Evolutionary conservation across 92 coral and sea anemone genomes (phyloP), one percentile per base, ranked within the genome.

Genomic region (Pocillopora meandrina): DNA sequence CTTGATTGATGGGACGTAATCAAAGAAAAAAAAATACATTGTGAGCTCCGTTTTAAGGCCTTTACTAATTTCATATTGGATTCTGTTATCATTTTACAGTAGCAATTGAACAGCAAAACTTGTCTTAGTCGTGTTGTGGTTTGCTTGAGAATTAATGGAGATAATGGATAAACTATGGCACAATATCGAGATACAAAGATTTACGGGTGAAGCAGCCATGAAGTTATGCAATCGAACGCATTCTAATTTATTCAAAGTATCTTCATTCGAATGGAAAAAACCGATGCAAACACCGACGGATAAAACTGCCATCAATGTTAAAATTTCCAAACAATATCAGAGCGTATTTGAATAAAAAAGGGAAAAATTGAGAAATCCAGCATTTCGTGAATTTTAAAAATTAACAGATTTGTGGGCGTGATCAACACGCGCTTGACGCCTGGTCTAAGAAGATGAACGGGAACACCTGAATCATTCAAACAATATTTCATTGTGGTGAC

Each of bases 401-500:
- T 76, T 26, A 47, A 17, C 42, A 56, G 13, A 63, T 62, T 70
- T 42, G 82, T 20, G 61, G 72, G 82, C 61, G 82, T 78, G 72
- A 42, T 42, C 52, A 42, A 78, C 47, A 76, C 56, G 10, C 35
- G 18, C 72, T 64, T 64, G 82, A 78, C 82, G 42, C 58, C 72
- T 1, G 64, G 42, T 60, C 21, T 56, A 78, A 78, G 72, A 19
- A n/a, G 56, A 59, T 78, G 82, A 71, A 63, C 82, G 64, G 49
- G 67, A 42, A 42, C 33, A 19, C 0, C 31, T 26, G 31, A 58
- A 31, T 59, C 42, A 59, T 68, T 17, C 36, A 59, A 59, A 75
- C 80, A 64, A 64, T 36, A 18, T 64, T 71, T 21, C 21, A 34
- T 12, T 78, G 13, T 18, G 55, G 3, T 11, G 75, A 56, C 35